Base-by-base conservation (phyloP, 2,888 invertebrate genomes). In the Chorisops tibialis region DNA sequence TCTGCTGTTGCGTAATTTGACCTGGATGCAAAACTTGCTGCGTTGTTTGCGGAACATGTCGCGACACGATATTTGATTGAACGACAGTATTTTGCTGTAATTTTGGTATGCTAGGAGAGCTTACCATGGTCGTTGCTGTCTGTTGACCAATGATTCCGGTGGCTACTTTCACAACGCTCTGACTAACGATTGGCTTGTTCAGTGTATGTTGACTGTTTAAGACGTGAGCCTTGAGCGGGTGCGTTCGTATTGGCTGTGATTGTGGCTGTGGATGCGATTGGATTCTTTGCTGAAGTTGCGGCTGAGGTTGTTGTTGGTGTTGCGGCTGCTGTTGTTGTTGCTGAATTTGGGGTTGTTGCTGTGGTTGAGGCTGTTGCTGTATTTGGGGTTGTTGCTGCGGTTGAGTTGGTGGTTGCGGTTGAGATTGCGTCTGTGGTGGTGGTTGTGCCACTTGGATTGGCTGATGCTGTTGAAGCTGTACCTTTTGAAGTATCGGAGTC, bases 161-260 rank as follows among this genome's bases (percentile, higher is more conserved):
- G 4, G 50, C 41, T 11, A 39, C 48, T 49, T 60, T 60, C 4
- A 60, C 61, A 22, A 47, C 47, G 14, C 37, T 64, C 67, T 7
- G 62, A 39, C 51, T 64, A 65, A 1, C 60, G 19, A 62, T 59
- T 49, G 12, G 22, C 14, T 61, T 61, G 16, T 70, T 70, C 66
- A 76, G 74, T 45, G 14, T 12, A 66, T 76, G 75, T 66, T 81
- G 81, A 35, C 81, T 79, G 58, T 83, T 84, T 18, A 86, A 71
- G 3, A 86, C 85, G 65, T 85, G 85, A 2, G 85, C 85, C 69
- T 86, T 86, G 2, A 86, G 73, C 4, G 83, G 83, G 18, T 84
- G 85, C 0, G 83, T 75, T 19, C 75, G 74, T 63, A 75, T 78
- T 49, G 67, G 72, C 58, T 70, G 76, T 64, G 74, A 77, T 3